phyloP scores from a whole-genome alignment of 2,888 invertebrate species.

The Mechanitis mazaeus region DNA sequence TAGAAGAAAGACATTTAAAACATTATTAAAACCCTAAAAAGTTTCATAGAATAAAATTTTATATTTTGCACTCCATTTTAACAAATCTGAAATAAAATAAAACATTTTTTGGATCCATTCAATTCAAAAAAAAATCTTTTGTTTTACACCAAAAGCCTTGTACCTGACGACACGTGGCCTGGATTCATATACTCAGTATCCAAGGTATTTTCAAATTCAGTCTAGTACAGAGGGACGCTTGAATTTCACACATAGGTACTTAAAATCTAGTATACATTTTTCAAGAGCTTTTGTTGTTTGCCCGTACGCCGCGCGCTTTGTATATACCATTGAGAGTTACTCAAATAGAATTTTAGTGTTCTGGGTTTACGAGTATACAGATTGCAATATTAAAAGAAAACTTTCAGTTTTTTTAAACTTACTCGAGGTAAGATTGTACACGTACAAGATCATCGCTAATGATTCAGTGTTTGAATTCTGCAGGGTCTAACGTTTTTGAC shows the following conservation, averaged over 20 bases:
- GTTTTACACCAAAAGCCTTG: background rate
- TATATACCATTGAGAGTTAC: conserved; percentile 26
- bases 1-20: background rate
- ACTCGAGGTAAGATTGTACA: no score
- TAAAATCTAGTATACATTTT: conserved; percentile 27
- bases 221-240: conserved; percentile 15
- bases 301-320: conserved; percentile 23
- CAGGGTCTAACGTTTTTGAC: no score
- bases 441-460: no score
- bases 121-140: no score
- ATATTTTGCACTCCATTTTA: no score
- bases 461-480: no score
- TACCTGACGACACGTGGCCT: background rate
- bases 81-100: no score
- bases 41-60: no score
- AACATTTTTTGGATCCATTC: no score
- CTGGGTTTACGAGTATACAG: conserved; percentile 10
- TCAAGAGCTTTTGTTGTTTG: conserved; percentile 27
- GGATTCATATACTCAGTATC: background rate
- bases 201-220: conserved; percentile 4
- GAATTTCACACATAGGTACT: conserved; percentile 22
- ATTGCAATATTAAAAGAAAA: conserved; percentile 21
- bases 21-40: no score
- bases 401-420: background rate
- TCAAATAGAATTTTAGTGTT: conserved; percentile 26